These are phyloP conservation scores for Alexandromys fortis DNA, from an alignment of 2,113 vertebrate species.

Conservation along the genomic window DNA sequence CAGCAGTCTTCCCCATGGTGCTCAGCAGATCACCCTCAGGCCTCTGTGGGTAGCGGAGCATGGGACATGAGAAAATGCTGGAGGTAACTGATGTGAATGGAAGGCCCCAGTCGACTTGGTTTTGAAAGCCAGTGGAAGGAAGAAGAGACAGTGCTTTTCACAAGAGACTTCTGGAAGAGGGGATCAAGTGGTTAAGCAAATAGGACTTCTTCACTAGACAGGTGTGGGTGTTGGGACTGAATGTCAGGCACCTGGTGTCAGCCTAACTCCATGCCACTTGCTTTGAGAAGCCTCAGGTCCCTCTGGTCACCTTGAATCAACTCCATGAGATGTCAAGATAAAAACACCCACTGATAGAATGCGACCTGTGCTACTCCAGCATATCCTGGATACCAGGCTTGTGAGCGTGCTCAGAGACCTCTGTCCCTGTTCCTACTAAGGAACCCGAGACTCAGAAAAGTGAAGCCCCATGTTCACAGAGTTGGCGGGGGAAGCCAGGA, in stretches of 20 bases:
- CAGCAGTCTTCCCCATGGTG: background rate
- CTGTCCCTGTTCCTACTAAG: background rate
- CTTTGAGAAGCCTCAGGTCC: background rate
- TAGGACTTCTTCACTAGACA: accelerated
- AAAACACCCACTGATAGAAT: too few relatives aligned
- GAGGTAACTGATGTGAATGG: background rate
- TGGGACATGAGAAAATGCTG: background rate
- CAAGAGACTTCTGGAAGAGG: background rate
- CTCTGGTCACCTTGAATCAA: background rate
- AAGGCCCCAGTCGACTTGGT: background rate
- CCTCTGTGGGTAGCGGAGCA: too few relatives aligned
- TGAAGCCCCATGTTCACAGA: background rate
- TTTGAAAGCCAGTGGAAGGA: background rate
- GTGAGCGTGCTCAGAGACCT: background rate
- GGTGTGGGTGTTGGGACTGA: too few relatives aligned
- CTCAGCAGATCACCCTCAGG: background rate
- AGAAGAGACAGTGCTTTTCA: background rate
- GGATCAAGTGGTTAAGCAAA: background rate
- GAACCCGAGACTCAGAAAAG: background rate
- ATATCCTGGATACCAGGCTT: background rate
- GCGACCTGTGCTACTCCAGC: background rate
- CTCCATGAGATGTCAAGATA: background rate
- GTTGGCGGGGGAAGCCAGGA: background rate
- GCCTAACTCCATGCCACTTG: background rate
- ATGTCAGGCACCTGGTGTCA: accelerated